A percentile compares a stretch with the other conserved stretches of the same genome.
Evolutionary conservation across 2,888 invertebrate species (phyloP).

Genomic region (Zeuzera pyrina): DNA sequence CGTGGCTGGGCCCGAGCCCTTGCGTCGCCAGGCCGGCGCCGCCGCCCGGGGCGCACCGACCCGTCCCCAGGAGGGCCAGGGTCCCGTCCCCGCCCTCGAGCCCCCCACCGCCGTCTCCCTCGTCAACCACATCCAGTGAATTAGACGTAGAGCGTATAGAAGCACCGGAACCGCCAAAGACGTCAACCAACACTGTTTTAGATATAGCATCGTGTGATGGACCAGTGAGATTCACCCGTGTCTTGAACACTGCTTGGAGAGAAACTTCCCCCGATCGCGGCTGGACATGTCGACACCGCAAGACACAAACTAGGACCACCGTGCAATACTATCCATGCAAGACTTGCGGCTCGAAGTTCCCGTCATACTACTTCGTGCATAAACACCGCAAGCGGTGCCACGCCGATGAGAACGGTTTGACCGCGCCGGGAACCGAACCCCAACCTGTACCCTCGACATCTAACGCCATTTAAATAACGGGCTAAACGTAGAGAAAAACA

Average conservation of each 20-base stretch:
- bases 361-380: slow-evolving; percentile 94
- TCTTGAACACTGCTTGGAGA: slow-evolving; percentile 86
- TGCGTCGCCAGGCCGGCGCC: slow-evolving; percentile 60
- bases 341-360: slow-evolving; percentile 93
- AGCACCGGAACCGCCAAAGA: slow-evolving; percentile 32
- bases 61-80: slow-evolving; percentile 49
- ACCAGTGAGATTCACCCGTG: slow-evolving; percentile 87
- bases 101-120: slow-evolving; percentile 49
- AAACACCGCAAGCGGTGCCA: slow-evolving; percentile 92
- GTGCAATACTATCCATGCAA: slow-evolving; percentile 95
- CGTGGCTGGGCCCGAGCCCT: slow-evolving; percentile 65
- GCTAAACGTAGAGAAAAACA: slow-evolving; percentile 11
- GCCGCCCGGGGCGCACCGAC: slow-evolving; percentile 62
- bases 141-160: slow-evolving; percentile 58
- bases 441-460: slow-evolving; percentile 41
- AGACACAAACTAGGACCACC: slow-evolving; percentile 80
- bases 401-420: slow-evolving; percentile 66
- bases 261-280: slow-evolving; percentile 72
- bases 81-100: slow-evolving; percentile 43
- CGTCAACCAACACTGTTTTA: slow-evolving; percentile 70
- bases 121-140: slow-evolving; percentile 56
- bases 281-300: slow-evolving; percentile 89
- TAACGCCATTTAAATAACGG: slow-evolving; percentile 22
- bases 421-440: slow-evolving; percentile 18
- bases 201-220: slow-evolving; percentile 95